Evolutionary conservation across 64 coral and sea anemone genomes (phyloP).

Genomic region (Platygyra sinensis): DNA sequence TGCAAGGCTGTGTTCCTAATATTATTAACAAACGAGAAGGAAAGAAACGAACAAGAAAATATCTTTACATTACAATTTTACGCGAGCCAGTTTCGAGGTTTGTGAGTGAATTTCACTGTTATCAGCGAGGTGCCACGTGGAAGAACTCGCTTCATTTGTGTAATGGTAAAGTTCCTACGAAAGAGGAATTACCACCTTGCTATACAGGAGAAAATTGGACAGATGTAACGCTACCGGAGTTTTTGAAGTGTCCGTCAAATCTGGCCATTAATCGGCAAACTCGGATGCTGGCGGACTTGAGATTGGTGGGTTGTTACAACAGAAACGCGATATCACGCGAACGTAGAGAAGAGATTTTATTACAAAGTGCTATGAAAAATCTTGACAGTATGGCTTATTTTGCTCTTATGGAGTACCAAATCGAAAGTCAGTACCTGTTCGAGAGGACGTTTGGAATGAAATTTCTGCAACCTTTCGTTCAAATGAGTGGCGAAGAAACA

Average conservation of each 20-base stretch:
- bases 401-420: constrained; percentile 90
- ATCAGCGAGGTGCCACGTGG: constrained; percentile 89
- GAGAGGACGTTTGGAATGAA: constrained; percentile 92
- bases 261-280: constrained; percentile 94
- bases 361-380: constrained; percentile 85
- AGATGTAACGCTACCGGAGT: constrained; percentile 64
- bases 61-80: constrained; percentile 89
- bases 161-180: constrained; percentile 66
- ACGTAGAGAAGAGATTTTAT: constrained; percentile 59
- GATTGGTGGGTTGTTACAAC: constrained; percentile 85
- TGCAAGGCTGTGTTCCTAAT: constrained; percentile 75
- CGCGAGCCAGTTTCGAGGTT: constrained; percentile 82
- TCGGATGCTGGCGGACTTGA: constrained; percentile 93
- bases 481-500: constrained; percentile 55
- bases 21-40: constrained; percentile 57
- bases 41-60: constrained; percentile 39
- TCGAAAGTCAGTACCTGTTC: constrained; percentile 96
- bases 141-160: constrained; percentile 76
- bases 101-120: constrained; percentile 90
- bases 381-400: constrained; percentile 94
- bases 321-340: constrained; percentile 34
- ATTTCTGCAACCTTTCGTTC: constrained; percentile 69
- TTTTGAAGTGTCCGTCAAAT: constrained; percentile 81
- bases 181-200: constrained; percentile 77
- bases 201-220: constrained; percentile 81